Percentiles rank a stretch among this genome's conserved stretches.
Conservation (phyloP, 2,113 vertebrate species). For the Myotis yumanensis region DNA sequence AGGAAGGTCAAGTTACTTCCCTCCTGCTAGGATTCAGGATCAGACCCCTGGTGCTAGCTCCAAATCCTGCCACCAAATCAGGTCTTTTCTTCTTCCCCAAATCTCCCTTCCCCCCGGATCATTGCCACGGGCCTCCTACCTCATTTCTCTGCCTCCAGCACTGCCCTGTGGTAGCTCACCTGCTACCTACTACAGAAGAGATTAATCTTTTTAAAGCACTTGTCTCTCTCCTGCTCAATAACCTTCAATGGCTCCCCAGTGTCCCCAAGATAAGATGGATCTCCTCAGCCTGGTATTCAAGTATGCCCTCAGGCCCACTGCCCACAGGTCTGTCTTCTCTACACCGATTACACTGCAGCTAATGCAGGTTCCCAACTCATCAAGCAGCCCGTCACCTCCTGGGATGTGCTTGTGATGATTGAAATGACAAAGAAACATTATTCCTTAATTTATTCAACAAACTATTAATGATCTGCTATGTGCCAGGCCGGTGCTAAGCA, state of each 20-base stretch:
- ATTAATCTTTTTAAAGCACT: not conserved
- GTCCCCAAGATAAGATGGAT: not conserved
- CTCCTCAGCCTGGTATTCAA: not conserved
- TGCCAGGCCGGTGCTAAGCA: not conserved
- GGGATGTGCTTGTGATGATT: not conserved
- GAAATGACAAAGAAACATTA: not conserved
- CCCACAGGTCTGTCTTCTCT: not conserved
- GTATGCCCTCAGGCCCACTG: not conserved
- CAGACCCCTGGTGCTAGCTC: not conserved
- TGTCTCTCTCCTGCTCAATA: not conserved
- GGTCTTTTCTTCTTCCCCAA: not conserved
- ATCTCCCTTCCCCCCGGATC: not conserved
- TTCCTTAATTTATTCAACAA: not conserved
- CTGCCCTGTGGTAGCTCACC: not conserved
- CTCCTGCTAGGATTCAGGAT: not conserved
- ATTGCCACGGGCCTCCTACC: not conserved
- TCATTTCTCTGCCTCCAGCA: not conserved
- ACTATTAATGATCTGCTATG: not conserved
- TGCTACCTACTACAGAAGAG: not conserved
- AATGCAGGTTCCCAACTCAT: not conserved
- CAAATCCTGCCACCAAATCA: not conserved
- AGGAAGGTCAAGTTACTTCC: not conserved
- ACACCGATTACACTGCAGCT: not conserved
- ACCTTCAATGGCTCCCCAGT: not conserved
- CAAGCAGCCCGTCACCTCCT: not conserved